Conservation (phyloP, 1,140 invertebrate genomes). For the Hormaphis cornu region DNA sequence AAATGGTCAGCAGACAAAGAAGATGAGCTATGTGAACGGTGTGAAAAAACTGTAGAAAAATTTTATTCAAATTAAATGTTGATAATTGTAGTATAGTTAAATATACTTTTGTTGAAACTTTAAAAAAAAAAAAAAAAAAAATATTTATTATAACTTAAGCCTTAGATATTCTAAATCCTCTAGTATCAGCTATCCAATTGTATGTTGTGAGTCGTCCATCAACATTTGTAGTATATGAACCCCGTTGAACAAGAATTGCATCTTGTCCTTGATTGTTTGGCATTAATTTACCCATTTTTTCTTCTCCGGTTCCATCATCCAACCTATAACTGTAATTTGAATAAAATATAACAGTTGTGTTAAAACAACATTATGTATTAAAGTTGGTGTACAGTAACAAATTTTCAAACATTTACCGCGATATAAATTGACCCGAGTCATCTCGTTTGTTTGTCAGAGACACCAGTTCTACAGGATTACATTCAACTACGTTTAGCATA, state of each 20-base stretch:
- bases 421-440: conserved; percentile 18
- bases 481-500: neutral
- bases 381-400: neutral
- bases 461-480: conserved; percentile 1
- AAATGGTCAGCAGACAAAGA: conserved; percentile 10
- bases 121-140: neutral
- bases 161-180: conserved; percentile 23
- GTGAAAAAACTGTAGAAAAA: neutral
- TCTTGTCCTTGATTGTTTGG: conserved; percentile 6
- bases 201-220: conserved; percentile 10
- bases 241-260: conserved; percentile 7
- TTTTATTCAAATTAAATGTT: conserved; percentile 20
- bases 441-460: conserved; percentile 19
- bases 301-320: conserved; percentile 22
- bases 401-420: neutral
- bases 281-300: conserved; percentile 8
- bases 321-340: neutral
- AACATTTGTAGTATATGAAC: conserved; percentile 29
- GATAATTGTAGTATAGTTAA: neutral
- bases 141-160: neutral
- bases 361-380: neutral
- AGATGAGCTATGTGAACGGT: conserved; percentile 9
- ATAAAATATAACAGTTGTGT: too few relatives aligned
- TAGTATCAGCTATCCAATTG: conserved; percentile 28
- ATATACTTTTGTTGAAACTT: neutral